phyloP scores from a whole-genome alignment of 1,140 invertebrate genomes.

The Papilio aristodemus region DNA sequence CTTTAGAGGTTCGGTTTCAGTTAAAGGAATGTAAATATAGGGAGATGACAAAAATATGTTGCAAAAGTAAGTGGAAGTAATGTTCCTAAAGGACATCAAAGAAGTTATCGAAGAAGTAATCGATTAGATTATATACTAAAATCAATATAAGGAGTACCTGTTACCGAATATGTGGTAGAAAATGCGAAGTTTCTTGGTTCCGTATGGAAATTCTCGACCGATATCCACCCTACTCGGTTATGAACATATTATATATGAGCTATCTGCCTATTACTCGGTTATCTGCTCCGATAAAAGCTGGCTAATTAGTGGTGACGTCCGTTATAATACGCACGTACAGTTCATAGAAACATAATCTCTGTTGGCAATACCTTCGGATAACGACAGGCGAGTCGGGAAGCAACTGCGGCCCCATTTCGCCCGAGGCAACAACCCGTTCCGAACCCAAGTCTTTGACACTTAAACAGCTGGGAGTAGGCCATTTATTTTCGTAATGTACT shows the following conservation, averaged over 20 bases:
- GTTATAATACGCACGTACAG: slow-evolving; percentile 12
- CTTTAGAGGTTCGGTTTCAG: too few species aligned
- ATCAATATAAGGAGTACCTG: too few species aligned
- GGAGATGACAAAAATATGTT: too few species aligned
- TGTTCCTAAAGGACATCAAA: too few species aligned
- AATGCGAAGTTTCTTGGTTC: too few species aligned
- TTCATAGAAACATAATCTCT: slow-evolving; percentile 33
- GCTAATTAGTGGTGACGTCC: slow-evolving; percentile 17
- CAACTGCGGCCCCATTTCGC: slow-evolving; percentile 59
- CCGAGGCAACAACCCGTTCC: slow-evolving; percentile 67
- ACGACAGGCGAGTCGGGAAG: slow-evolving; percentile 53
- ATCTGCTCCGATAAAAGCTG: slow-evolving; percentile 16
- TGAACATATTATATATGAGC: not conserved
- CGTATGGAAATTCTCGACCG: too few species aligned
- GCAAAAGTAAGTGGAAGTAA: too few species aligned
- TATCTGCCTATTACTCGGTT: slow-evolving; percentile 8
- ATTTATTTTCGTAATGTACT: slow-evolving; percentile 73
- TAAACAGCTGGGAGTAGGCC: slow-evolving; percentile 66
- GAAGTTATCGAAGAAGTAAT: too few species aligned
- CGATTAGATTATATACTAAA: too few species aligned
- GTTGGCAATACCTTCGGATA: slow-evolving; percentile 42
- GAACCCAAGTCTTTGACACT: slow-evolving; percentile 72
- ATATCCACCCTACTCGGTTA: too few species aligned
- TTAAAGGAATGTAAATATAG: too few species aligned
- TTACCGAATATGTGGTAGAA: too few species aligned